A percentile compares a stretch with the other conserved stretches of the same genome.
Conservation (phyloP, 2,888 invertebrate species). For the Ptilodon capucinus region DNA sequence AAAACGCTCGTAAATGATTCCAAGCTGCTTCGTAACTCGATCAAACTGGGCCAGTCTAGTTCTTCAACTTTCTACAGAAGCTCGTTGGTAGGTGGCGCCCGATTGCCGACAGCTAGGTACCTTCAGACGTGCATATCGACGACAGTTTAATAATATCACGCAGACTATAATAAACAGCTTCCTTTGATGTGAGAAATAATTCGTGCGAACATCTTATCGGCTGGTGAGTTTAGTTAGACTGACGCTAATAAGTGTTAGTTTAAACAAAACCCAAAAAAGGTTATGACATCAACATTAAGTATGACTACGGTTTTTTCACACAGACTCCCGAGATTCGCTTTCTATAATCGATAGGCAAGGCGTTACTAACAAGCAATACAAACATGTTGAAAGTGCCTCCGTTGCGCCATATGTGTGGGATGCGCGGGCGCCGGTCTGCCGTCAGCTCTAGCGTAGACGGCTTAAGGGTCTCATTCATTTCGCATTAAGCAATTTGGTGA, state of each 20-base stretch:
- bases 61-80: slow-evolving; percentile 77
- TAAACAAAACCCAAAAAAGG: slow-evolving; percentile 31
- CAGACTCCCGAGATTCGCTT: slow-evolving; percentile 57
- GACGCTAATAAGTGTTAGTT: slow-evolving; percentile 38
- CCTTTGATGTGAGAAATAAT: slow-evolving; percentile 26
- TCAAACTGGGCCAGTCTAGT: slow-evolving; percentile 70
- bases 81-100: slow-evolving; percentile 64
- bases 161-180: slow-evolving; percentile 28
- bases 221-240: slow-evolving; percentile 25
- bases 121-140: slow-evolving; percentile 41
- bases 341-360: slow-evolving; percentile 66
- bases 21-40: slow-evolving; percentile 55
- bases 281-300: slow-evolving; percentile 46
- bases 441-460: slow-evolving; percentile 58
- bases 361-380: slow-evolving; percentile 69
- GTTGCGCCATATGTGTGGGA: slow-evolving; percentile 81
- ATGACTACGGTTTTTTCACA: slow-evolving; percentile 42
- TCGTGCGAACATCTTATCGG: slow-evolving; percentile 23
- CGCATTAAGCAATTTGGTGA: slow-evolving; percentile 78
- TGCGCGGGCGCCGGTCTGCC: slow-evolving; percentile 69
- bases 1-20: slow-evolving; percentile 53
- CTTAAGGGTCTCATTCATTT: slow-evolving; percentile 78
- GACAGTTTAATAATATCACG: slow-evolving; percentile 45
- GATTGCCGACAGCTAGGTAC: slow-evolving; percentile 56
- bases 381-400: slow-evolving; percentile 78